Conservation (phyloP, 2,113 vertebrate species). For the Cyprinodon brontotheroides region DNA sequence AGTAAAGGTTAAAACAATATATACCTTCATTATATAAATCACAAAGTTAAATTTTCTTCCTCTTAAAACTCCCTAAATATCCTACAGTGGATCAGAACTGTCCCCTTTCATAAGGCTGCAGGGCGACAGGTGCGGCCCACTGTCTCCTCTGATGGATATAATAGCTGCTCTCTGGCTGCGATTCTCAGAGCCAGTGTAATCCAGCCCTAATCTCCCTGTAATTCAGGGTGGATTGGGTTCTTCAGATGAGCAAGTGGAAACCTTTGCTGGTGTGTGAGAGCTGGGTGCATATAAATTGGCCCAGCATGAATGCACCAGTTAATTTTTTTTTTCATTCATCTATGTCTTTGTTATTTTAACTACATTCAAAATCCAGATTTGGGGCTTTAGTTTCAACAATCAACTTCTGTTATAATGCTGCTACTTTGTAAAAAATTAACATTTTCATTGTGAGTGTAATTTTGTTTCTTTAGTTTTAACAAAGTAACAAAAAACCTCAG, state of each 20-base stretch:
- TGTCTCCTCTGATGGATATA: constrained; percentile 78
- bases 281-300: constrained; percentile 68
- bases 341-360: constrained; percentile 12
- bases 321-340: constrained; percentile 43
- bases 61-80: constrained; percentile 10
- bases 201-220: constrained; percentile 83
- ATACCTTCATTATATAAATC: constrained; percentile 21
- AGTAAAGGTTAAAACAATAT: constrained; percentile 55
- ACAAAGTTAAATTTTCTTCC: constrained; percentile 20
- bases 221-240: constrained; percentile 84
- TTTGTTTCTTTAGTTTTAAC: background rate
- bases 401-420: constrained; percentile 30
- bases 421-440: constrained; percentile 21
- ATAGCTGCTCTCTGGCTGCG: constrained; percentile 74
- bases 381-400: constrained; percentile 31
- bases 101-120: constrained; percentile 56
- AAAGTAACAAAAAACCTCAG: background rate
- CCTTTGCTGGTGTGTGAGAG: constrained; percentile 77
- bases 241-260: constrained; percentile 83
- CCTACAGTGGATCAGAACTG: constrained; percentile 35
- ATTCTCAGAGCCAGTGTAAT: constrained; percentile 82
- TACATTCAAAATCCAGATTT: constrained; percentile 30
- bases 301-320: constrained; percentile 56
- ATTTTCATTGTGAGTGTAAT: background rate
- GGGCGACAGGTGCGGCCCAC: constrained; percentile 80